Percentiles rank a stretch among this genome's conserved stretches.
These are phyloP conservation scores for Erpobdella octoculata DNA, from an alignment of 2,888 invertebrate genomes.

Conservation along the genomic window DNA sequence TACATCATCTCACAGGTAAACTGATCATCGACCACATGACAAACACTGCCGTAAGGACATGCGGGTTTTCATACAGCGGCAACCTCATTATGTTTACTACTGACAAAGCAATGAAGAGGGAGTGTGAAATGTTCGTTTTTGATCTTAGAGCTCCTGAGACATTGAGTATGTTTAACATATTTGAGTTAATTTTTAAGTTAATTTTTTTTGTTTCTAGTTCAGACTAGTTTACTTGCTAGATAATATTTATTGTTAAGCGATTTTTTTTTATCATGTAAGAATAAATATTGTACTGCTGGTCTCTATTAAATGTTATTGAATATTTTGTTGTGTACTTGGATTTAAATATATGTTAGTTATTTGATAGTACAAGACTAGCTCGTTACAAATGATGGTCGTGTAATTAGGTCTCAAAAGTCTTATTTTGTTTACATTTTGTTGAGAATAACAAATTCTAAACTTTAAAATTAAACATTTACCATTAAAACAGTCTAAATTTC, in stretches of 20 bases:
- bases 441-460: too few relatives aligned
- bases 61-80: conserved; percentile 83
- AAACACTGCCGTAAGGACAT: conserved; percentile 77
- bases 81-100: conserved; percentile 86
- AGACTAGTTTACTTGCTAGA: background rate
- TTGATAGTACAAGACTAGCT: too few relatives aligned
- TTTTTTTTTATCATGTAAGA: background rate
- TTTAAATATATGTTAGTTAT: too few relatives aligned
- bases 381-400: too few relatives aligned
- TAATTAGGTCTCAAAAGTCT: too few relatives aligned
- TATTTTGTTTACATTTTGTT: too few relatives aligned
- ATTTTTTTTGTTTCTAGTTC: background rate
- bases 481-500: too few relatives aligned
- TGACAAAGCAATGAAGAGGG: conserved; percentile 81
- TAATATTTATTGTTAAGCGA: background rate
- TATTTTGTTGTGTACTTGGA: too few relatives aligned
- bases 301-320: too few relatives aligned
- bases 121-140: conserved; percentile 75
- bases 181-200: background rate
- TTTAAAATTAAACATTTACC: too few relatives aligned
- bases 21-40: conserved; percentile 43
- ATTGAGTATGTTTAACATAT: conserved; percentile 6
- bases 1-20: conserved; percentile 41
- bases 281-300: too few relatives aligned
- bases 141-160: conserved; percentile 53